Base-by-base conservation (phyloP, 92 coral and sea anemone genomes). In the Scolanthus callimorphus region DNA sequence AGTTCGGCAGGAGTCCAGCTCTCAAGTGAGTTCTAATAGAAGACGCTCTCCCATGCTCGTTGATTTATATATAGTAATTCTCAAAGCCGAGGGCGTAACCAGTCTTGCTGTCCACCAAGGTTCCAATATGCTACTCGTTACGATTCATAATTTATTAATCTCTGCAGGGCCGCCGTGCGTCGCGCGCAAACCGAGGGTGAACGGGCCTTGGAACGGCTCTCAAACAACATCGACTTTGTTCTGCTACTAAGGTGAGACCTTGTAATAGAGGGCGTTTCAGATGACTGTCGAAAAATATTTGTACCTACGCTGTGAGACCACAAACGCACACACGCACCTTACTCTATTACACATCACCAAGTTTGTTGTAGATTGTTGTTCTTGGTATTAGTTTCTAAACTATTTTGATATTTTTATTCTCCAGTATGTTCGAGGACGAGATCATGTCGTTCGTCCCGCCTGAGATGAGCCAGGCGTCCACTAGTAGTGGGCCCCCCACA, bases 21-120 rank as follows among this genome's bases (percentile, higher is more conserved):
- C 85, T 91, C 2, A 91, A 84, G 96, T 91, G 55, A 62, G 97
- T 76, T n/a, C n/a, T n/a, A n/a, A n/a, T n/a, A n/a, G n/a, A n/a
- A n/a, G n/a, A n/a, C n/a, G n/a, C n/a, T n/a, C n/a, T n/a, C n/a
- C n/a, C n/a, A n/a, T n/a, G n/a, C n/a, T n/a, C n/a, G n/a, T n/a
- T n/a, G n/a, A n/a, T n/a, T n/a, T n/a, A n/a, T n/a, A n/a, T n/a
- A n/a, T n/a, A n/a, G n/a, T n/a, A n/a, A n/a, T n/a, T n/a, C n/a
- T n/a, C n/a, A n/a, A n/a, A n/a, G n/a, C n/a, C n/a, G n/a, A n/a
- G n/a, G n/a, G n/a, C n/a, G n/a, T n/a, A n/a, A n/a, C n/a, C n/a
- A n/a, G n/a, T n/a, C n/a, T n/a, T n/a, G n/a, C n/a, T n/a, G n/a
- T n/a, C n/a, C n/a, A n/a, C n/a, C n/a, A n/a, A n/a, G n/a, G n/a